These are phyloP conservation scores for Polyommatus iphigenia DNA, from an alignment of 2,888 invertebrate genomes.

Conservation along the genomic window DNA sequence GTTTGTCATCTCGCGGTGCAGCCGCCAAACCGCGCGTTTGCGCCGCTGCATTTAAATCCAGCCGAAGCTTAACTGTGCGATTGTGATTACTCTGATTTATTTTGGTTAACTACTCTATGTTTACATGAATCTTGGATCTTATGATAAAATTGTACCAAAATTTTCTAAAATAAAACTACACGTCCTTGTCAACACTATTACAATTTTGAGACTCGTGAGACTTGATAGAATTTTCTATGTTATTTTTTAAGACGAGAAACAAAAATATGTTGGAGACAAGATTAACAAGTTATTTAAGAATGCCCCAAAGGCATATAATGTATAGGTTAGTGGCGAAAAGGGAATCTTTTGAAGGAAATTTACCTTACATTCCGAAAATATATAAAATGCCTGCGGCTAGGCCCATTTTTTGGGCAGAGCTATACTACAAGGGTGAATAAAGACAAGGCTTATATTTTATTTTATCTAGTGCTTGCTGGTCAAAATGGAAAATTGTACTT, in stretches of 20 bases:
- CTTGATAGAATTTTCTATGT: neutral
- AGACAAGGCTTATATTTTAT: too few relatives aligned
- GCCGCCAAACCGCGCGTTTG: too few relatives aligned
- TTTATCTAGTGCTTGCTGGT: too few relatives aligned
- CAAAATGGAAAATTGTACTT: too few relatives aligned
- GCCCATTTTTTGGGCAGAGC: neutral
- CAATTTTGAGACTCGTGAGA: neutral
- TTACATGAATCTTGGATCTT: neutral
- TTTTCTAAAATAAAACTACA: neutral
- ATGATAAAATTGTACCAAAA: too few relatives aligned
- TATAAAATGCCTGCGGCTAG: neutral
- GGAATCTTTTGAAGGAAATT: neutral
- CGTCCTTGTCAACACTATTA: neutral
- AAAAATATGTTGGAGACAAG: neutral
- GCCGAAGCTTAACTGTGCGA: neutral
- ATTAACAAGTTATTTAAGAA: constrained; percentile 1
- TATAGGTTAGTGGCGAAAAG: constrained; percentile 7
- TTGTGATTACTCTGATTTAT: neutral
- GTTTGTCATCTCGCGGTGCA: too few relatives aligned
- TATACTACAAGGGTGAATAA: too few relatives aligned
- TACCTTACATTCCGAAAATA: constrained; percentile 2
- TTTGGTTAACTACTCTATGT: neutral
- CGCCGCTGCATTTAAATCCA: too few relatives aligned
- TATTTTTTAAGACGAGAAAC: neutral
- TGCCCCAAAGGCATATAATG: neutral